Evolutionary conservation across 2,797 vertebrate genomes (phyloP).

Genomic region (Cirrhinus molitorella): DNA sequence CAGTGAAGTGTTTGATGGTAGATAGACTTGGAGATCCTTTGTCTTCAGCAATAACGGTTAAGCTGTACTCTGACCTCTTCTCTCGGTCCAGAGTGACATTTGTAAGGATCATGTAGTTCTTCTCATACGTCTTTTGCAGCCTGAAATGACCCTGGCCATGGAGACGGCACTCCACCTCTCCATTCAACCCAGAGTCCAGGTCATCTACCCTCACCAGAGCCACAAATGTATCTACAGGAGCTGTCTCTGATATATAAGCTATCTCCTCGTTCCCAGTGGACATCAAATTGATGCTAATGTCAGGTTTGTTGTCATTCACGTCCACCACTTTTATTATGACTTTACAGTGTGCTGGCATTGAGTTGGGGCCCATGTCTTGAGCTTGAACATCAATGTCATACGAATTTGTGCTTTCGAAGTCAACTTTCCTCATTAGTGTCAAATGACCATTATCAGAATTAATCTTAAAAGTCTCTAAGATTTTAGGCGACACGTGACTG

Average conservation of each 20-base stretch:
- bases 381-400: slow-evolving; percentile 96
- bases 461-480: slow-evolving; percentile 92
- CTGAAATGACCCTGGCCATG: slow-evolving; percentile 94
- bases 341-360: slow-evolving; percentile 96
- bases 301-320: slow-evolving; percentile 96
- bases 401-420: slow-evolving; percentile 89
- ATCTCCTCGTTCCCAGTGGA: slow-evolving; percentile 90
- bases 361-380: slow-evolving; percentile 96
- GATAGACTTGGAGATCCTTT: slow-evolving; percentile 90
- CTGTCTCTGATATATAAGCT: slow-evolving; percentile 90
- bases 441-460: slow-evolving; percentile 90
- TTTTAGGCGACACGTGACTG: slow-evolving; percentile 92
- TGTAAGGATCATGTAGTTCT: slow-evolving; percentile 96
- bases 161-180: slow-evolving; percentile 90
- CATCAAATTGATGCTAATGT: slow-evolving; percentile 94
- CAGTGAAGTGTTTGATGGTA: slow-evolving; percentile 93
- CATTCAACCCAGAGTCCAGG: slow-evolving; percentile 90
- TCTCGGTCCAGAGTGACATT: slow-evolving; percentile 93
- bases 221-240: slow-evolving; percentile 90
- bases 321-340: slow-evolving; percentile 94
- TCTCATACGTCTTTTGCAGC: slow-evolving; percentile 93
- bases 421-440: slow-evolving; percentile 89
- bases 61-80: slow-evolving; percentile 92
- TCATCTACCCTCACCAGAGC: slow-evolving; percentile 94
- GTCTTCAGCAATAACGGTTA: slow-evolving; percentile 95